These are phyloP conservation scores for Alentia gelatinosa DNA, from an alignment of 2,888 invertebrate species.

Conservation along the genomic window DNA sequence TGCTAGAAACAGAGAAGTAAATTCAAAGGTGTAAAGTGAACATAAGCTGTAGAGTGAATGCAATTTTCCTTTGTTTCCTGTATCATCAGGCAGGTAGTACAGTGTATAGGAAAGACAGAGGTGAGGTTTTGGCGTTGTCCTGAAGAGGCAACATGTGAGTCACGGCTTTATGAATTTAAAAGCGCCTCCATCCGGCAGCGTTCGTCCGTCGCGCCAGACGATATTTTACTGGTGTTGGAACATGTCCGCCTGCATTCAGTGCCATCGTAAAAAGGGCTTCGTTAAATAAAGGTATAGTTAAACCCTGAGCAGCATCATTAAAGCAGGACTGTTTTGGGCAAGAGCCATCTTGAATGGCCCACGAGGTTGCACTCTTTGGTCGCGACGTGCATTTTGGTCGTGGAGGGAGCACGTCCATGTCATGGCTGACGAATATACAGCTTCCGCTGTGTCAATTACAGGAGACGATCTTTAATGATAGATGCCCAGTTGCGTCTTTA, in stretches of 20 bases:
- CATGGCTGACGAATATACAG: background rate
- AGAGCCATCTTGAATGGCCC: background rate
- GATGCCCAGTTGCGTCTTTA: too few species aligned
- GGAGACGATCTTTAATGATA: too few species aligned
- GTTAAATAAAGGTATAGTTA: background rate
- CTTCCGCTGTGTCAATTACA: background rate
- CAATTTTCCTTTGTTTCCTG: too few species aligned
- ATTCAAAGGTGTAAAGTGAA: too few species aligned
- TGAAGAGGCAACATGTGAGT: too few species aligned
- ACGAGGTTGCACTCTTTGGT: background rate
- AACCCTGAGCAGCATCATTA: constrained; percentile 41
- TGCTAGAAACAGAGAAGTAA: too few species aligned
- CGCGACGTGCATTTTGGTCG: background rate
- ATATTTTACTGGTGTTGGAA: background rate
- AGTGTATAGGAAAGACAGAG: too few species aligned
- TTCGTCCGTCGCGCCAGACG: background rate
- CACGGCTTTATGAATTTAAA: too few species aligned
- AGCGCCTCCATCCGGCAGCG: background rate
- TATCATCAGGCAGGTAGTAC: too few species aligned
- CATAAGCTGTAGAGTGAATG: too few species aligned
- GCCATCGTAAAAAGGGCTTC: background rate
- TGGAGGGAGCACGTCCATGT: too few species aligned
- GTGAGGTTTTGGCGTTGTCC: too few species aligned
- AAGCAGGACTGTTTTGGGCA: background rate
- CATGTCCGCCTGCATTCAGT: background rate